Conservation (phyloP, 2,797 vertebrate species). For the Sebastiscus tertius region DNA sequence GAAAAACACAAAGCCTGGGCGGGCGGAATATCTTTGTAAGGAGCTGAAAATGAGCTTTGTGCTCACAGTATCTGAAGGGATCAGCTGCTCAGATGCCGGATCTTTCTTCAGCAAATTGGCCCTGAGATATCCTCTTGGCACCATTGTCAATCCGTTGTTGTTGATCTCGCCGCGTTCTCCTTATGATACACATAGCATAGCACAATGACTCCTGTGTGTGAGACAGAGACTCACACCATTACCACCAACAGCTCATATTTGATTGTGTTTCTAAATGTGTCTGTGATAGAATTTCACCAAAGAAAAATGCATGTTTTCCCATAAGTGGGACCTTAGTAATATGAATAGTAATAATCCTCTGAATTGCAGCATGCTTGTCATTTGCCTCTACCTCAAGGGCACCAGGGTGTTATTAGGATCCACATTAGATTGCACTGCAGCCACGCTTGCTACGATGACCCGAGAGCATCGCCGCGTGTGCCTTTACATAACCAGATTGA, state of each 20-base stretch:
- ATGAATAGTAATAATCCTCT: conserved; percentile 26
- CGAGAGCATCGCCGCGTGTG: conserved; percentile 26
- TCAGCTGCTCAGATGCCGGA: conserved; percentile 66
- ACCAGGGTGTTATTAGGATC: conserved; percentile 14
- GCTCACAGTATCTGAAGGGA: conserved; percentile 61
- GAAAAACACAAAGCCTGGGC: conserved; percentile 29
- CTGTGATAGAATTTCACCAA: conserved; percentile 15
- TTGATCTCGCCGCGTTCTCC: conserved; percentile 47
- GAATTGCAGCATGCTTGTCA: conserved; percentile 34
- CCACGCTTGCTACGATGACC: conserved; percentile 47
- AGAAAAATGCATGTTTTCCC: background rate
- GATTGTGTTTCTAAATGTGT: conserved; percentile 25
- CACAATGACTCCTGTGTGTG: conserved; percentile 19
- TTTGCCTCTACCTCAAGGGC: conserved; percentile 42
- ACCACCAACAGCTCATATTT: conserved; percentile 1
- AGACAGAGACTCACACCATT: conserved; percentile 19
- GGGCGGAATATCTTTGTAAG: conserved; percentile 45
- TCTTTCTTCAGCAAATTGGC: conserved; percentile 68
- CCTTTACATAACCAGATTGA: conserved; percentile 49
- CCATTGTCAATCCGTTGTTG: conserved; percentile 55
- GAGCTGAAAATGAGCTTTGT: conserved; percentile 58
- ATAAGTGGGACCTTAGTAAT: conserved; percentile 23
- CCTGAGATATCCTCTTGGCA: conserved; percentile 62
- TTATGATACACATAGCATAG: conserved; percentile 17
- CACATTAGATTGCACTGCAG: conserved; percentile 50